Evolutionary conservation across 2,888 invertebrate genomes (phyloP).

Genomic region (Microplitis manilae): DNA sequence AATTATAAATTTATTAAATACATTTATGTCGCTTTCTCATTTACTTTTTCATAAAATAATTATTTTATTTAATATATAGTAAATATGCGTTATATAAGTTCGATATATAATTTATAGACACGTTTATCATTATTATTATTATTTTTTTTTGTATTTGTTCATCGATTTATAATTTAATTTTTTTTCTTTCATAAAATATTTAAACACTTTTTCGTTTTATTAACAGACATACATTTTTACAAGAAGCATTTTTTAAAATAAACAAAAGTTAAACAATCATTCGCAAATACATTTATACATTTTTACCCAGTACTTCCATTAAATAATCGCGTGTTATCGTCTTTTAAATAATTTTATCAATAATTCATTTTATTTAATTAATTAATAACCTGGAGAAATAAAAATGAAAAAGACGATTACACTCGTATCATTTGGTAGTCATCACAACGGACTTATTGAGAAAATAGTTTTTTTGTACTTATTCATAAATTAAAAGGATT

Average conservation of each 20-base stretch:
- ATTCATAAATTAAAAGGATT: constrained; percentile 56
- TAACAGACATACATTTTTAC: constrained; percentile 52
- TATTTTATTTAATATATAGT: constrained; percentile 50
- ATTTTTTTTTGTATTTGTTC: constrained; percentile 41
- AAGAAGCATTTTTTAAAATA: constrained; percentile 59
- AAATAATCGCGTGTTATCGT: constrained; percentile 39
- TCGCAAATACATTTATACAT: constrained; percentile 43
- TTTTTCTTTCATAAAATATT: background rate
- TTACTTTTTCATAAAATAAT: constrained; percentile 22
- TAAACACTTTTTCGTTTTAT: constrained; percentile 46
- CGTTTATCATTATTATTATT: constrained; percentile 44
- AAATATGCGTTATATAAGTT: constrained; percentile 48
- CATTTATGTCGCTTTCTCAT: constrained; percentile 15
- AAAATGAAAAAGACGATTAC: constrained; percentile 52
- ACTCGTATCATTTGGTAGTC: constrained; percentile 63
- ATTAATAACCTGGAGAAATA: constrained; percentile 49
- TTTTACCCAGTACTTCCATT: constrained; percentile 41
- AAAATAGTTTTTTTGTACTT: constrained; percentile 66
- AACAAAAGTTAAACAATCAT: constrained; percentile 46
- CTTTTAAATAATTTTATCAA: constrained; percentile 15
- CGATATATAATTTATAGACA: constrained; percentile 60
- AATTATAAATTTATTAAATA: constrained; percentile 12
- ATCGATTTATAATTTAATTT: constrained; percentile 21
- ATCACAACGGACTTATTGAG: constrained; percentile 64
- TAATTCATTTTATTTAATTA: constrained; percentile 26